These are phyloP conservation scores for Echinarachnius parma DNA, from an alignment of 53 echinoderm and acorn worm genomes.

Conservation along the genomic window DNA sequence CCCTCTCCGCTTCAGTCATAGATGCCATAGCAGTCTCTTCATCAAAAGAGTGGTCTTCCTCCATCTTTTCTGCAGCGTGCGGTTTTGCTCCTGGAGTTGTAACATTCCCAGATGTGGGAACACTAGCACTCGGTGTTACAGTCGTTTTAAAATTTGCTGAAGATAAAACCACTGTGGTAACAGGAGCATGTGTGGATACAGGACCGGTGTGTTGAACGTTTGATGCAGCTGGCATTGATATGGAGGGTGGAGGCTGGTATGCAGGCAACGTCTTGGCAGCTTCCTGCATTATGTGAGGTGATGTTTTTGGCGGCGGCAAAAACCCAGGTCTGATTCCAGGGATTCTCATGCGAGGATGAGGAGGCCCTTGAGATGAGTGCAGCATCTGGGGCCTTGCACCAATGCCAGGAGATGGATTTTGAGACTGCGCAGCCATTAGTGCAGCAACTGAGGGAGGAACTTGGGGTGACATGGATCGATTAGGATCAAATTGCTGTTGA, in stretches of 20 bases:
- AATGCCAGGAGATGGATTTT: neutral
- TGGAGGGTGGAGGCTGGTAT: neutral
- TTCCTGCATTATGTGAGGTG: constrained; percentile 16
- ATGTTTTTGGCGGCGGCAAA: constrained; percentile 19
- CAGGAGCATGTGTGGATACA: constrained; percentile 1
- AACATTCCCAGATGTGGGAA: neutral
- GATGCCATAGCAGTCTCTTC: constrained; percentile 83
- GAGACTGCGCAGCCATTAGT: constrained; percentile 15
- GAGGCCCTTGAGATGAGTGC: neutral
- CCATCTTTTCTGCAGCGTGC: constrained; percentile 6
- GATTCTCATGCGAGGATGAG: constrained; percentile 9
- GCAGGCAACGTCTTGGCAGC: constrained; percentile 3
- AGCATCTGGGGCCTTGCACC: constrained; percentile 13
- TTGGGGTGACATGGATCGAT: neutral
- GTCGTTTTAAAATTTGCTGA: constrained; percentile 27
- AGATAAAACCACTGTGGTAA: neutral
- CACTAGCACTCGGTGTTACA: neutral
- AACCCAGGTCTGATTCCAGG: constrained; percentile 31
- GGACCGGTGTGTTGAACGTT: no score
- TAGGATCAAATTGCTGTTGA: constrained; percentile 23
- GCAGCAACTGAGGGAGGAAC: constrained; percentile 38
- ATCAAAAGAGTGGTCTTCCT: constrained; percentile 65
- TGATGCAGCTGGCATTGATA: no score
- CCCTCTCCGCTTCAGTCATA: constrained; percentile 93
- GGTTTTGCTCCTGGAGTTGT: neutral